Conservation (phyloP, 2,113 vertebrate genomes). For the Nycticorax nycticorax region DNA sequence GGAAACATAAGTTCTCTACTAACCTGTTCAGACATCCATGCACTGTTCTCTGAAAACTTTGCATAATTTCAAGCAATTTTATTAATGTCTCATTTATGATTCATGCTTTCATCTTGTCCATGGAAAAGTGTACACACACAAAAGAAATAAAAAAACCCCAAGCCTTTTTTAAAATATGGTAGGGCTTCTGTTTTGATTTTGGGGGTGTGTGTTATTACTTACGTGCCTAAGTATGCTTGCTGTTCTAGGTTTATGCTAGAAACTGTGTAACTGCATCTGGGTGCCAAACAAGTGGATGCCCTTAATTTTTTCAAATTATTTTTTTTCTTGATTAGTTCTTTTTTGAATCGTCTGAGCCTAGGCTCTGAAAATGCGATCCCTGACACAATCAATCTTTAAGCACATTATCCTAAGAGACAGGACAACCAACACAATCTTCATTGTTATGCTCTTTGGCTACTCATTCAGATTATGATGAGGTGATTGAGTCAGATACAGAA, state of each 20-base stretch:
- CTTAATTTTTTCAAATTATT: not conserved
- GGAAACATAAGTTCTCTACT: not conserved
- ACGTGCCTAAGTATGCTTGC: fast-evolving
- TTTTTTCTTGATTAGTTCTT: not conserved
- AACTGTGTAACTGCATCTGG: not conserved
- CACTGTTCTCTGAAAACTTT: not conserved
- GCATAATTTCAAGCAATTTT: not conserved
- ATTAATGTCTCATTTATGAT: not conserved
- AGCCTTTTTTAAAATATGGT: fast-evolving
- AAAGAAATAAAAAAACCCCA: fast-evolving
- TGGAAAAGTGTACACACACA: not conserved
- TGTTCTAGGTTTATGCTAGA: not conserved
- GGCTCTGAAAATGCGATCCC: not conserved
- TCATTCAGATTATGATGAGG: not conserved
- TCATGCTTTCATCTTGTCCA: not conserved
- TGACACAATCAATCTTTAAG: not conserved
- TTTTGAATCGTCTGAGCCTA: not conserved
- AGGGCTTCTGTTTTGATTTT: fast-evolving
- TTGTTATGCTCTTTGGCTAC: not conserved
- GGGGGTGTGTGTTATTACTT: fast-evolving
- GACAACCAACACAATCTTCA: not conserved
- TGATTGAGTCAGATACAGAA: not conserved
- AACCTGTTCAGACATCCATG: not conserved
- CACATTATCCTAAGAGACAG: not conserved
- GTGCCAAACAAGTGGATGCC: not conserved